Evolutionary conservation across 2,888 invertebrate species (phyloP).

Genomic region (Acleris emargana): DNA sequence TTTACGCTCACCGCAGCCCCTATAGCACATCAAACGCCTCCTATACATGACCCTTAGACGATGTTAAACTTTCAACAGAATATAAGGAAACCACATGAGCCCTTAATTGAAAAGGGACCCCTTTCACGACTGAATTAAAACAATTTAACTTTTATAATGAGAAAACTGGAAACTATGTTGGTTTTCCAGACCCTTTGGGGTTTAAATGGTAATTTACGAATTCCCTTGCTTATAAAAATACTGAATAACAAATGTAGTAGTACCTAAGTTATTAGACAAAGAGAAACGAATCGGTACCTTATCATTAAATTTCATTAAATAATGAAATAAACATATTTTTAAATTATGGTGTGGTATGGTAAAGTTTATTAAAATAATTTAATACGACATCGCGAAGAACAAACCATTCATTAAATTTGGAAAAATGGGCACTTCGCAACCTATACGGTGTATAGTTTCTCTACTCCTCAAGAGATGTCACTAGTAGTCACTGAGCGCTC

Average conservation of each 20-base stretch:
- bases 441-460: conserved; percentile 15
- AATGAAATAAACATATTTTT: no score
- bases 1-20: conserved; percentile 21
- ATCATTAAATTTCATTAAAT: no score
- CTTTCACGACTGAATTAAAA: conserved; percentile 58
- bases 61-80: conserved; percentile 62
- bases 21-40: conserved; percentile 56
- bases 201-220: not conserved
- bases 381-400: no score
- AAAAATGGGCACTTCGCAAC: no score
- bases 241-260: not conserved
- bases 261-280: no score
- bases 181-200: conserved; percentile 2
- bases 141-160: conserved; percentile 44
- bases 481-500: conserved; percentile 40
- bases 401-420: no score
- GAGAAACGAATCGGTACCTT: no score
- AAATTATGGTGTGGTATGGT: no score
- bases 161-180: conserved; percentile 34
- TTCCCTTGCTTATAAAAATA: not conserved
- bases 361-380: no score
- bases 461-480: conserved; percentile 67
- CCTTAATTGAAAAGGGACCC: conserved; percentile 65
- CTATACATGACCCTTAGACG: conserved; percentile 48
- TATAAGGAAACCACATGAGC: conserved; percentile 57